Percentiles rank a stretch among this genome's conserved stretches.
Evolutionary conservation across 1,140 invertebrate species (phyloP).

Genomic region (Drosophila parvula): DNA sequence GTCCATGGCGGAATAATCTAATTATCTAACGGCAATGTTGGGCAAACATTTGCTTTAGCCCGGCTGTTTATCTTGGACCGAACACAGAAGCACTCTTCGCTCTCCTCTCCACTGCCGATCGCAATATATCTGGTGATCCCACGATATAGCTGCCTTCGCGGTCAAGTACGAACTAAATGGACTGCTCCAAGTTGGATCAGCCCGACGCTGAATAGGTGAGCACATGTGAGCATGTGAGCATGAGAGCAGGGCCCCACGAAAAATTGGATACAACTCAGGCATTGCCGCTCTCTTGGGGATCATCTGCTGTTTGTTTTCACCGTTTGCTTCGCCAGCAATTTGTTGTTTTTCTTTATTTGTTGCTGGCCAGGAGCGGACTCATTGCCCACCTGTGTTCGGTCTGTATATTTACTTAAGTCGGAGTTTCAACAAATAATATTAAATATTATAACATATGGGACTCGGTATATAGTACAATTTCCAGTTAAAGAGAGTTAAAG

Average conservation of each 20-base stretch:
- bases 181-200: conserved; percentile 33
- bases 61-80: conserved; percentile 9
- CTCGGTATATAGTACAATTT: neutral
- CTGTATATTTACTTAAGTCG: neutral
- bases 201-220: conserved; percentile 24
- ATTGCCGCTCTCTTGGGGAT: conserved; percentile 41
- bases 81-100: neutral
- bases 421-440: conserved; percentile 20
- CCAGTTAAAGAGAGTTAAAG: neutral
- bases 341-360: neutral
- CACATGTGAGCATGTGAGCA: conserved; percentile 3
- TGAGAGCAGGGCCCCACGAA: neutral
- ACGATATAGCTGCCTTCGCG: neutral
- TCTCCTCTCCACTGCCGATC: conserved; percentile 25
- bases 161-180: conserved; percentile 37
- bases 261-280: conserved; percentile 9
- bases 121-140: conserved; percentile 19
- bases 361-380: conserved; percentile 41
- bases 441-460: conserved; percentile 45
- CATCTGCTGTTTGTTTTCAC: conserved; percentile 55
- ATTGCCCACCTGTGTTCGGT: neutral
- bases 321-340: conserved; percentile 31
- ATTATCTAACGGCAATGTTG: conserved; percentile 53
- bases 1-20: conserved; percentile 33
- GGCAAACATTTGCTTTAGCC: conserved; percentile 48